Evolutionary conservation across 2,113 vertebrate genomes (phyloP).

Genomic region (Pelecanus crispus): DNA sequence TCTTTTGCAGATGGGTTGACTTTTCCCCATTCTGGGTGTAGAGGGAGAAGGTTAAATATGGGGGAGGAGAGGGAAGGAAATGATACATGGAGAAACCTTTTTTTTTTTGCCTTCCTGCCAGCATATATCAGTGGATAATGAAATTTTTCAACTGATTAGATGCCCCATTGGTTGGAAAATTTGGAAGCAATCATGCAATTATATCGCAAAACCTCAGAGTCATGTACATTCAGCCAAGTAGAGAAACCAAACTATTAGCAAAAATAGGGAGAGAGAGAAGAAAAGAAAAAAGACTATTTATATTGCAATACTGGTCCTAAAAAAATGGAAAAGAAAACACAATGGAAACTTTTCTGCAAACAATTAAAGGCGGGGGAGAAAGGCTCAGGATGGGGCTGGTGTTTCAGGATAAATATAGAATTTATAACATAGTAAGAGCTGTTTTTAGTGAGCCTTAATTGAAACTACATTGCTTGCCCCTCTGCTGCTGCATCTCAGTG

Average conservation of each 20-base stretch:
- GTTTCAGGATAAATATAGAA: conserved; percentile 72
- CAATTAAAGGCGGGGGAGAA: conserved; percentile 58
- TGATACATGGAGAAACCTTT: not conserved
- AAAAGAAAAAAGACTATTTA: conserved; percentile 53
- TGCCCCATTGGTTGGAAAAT: conserved; percentile 57
- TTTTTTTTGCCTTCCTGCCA: conserved; percentile 8
- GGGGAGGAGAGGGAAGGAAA: not conserved
- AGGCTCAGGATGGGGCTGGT: conserved; percentile 48
- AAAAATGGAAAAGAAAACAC: conserved; percentile 63
- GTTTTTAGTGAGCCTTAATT: conserved; percentile 70
- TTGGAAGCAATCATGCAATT: conserved; percentile 68
- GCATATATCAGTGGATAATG: conserved; percentile 53
- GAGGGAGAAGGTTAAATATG: not conserved
- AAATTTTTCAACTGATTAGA: conserved; percentile 70
- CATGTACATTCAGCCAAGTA: conserved; percentile 58
- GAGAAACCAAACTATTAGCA: conserved; percentile 69
- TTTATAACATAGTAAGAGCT: conserved; percentile 73
- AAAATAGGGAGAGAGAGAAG: conserved; percentile 24
- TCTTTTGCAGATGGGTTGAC: not conserved
- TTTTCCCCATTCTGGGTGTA: not conserved
- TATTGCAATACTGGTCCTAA: conserved; percentile 65
- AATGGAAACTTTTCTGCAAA: conserved; percentile 71
- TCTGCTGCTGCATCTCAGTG: not conserved
- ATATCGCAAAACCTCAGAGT: conserved; percentile 65
- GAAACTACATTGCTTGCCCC: conserved; percentile 63